Evolutionary conservation across 2,797 vertebrate genomes (phyloP), one percentile per base, ranked within the genome.

Genomic region (Sorex maritimensis): DNA sequence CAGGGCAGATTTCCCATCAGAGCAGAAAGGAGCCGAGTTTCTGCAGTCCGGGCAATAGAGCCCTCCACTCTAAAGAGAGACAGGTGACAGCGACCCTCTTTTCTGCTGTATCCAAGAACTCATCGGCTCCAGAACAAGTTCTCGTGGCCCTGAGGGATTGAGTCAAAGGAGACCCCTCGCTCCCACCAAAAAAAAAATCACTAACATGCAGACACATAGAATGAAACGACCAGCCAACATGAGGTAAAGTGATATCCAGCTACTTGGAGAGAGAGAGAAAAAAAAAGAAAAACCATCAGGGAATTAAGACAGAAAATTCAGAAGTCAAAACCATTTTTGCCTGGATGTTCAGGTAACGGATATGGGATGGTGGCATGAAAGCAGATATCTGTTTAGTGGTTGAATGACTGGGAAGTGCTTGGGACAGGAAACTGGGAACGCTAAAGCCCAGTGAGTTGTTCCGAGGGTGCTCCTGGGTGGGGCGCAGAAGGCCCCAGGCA

Each of bases 1-100:
- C 84, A 91, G 81, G 88, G 95, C 38, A 92, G 75, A 82, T 68
- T 84, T 80, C 44, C 44, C 58, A 67, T 30, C 73, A 83, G 95
- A 86, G 88, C 46, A 88, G 73, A 94, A 92, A 81, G 28, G 23
- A 77, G 30, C 28, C 89, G 73, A 95, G 86, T 34, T 49, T 68
- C 75, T 61, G 58, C 58, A 4, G 55, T 41, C 9, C 41, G 41
- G 19, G 44, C 58, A 79, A 94, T 5, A 44, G 41, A 95, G 23
- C 74, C 69, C 81, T 46, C 34, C 55, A 74, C 69, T 69, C 77
- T 84, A 28, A 11, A 69, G 55, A 83, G 34, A 14, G 73, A 93
- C 38, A 68, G 68, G 0, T 0, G 14, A 58, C 72, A 11, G 14
- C 30, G 26, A 61, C 63, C 28, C 34, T 87, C 28, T 87, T 34